Evolutionary conservation across 2,113 vertebrate species (phyloP).

Genomic region (Cyanistes caeruleus): DNA sequence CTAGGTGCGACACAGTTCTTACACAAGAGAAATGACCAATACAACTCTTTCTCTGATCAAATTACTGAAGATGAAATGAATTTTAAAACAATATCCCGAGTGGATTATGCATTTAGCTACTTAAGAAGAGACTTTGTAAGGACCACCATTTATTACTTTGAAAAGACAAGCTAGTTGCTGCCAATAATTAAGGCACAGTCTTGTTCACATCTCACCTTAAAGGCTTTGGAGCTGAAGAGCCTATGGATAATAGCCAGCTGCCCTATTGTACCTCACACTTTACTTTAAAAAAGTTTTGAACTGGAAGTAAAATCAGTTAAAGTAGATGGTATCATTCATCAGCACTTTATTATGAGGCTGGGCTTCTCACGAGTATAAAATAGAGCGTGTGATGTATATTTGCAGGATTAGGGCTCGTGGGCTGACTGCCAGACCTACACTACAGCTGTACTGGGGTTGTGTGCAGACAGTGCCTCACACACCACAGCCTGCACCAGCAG

Average conservation of each 20-base stretch:
- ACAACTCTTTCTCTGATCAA: constrained; percentile 73
- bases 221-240: not conserved
- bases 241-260: constrained; percentile 40
- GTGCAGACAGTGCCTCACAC: not conserved
- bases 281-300: constrained; percentile 28
- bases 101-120: constrained; percentile 73
- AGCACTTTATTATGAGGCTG: constrained; percentile 15
- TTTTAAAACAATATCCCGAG: constrained; percentile 76
- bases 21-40: constrained; percentile 70
- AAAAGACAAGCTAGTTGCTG: constrained; percentile 60
- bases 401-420: constrained; percentile 8
- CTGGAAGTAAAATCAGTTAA: constrained; percentile 9
- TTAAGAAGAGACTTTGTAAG: constrained; percentile 65
- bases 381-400: not conserved
- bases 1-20: constrained; percentile 66
- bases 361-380: constrained; percentile 15
- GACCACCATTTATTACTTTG: constrained; percentile 69
- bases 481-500: not conserved
- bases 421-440: constrained; percentile 7
- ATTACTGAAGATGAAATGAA: constrained; percentile 77
- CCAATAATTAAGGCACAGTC: constrained; percentile 66
- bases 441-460: not conserved
- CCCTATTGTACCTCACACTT: not conserved
- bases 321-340: not conserved
- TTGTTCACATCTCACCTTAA: constrained; percentile 44